These are phyloP conservation scores for Caerostris extrusa DNA, from an alignment of 1,140 invertebrate genomes.

Conservation along the genomic window DNA sequence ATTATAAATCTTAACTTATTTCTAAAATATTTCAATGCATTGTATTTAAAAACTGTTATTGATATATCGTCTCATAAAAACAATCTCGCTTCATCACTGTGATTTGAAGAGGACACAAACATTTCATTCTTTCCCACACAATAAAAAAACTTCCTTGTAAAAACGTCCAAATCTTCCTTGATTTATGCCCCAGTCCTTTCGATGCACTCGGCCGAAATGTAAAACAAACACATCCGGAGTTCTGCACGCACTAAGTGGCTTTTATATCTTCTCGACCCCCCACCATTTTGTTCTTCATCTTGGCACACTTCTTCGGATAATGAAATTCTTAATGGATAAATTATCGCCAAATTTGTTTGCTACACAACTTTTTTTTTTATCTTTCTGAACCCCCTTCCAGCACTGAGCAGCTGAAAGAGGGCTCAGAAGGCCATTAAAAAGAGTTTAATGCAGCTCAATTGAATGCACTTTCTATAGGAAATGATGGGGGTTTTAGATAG, in stretches of 20 bases:
- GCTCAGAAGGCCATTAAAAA: background rate
- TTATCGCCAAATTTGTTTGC: constrained; percentile 60
- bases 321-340: constrained; percentile 66
- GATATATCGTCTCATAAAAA: too few species aligned
- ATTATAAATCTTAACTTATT: too few species aligned
- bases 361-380: background rate
- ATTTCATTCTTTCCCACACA: background rate
- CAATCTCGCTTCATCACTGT: too few species aligned
- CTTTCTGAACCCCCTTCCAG: background rate
- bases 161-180: background rate
- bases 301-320: constrained; percentile 18
- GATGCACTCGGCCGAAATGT: constrained; percentile 7
- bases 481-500: too few species aligned
- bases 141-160: background rate
- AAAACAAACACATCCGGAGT: constrained; percentile 4
- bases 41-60: too few species aligned
- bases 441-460: too few species aligned
- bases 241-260: constrained; percentile 34
- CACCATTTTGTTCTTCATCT: background rate
- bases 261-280: background rate
- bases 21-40: too few species aligned
- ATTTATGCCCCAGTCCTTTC: background rate
- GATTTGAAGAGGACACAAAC: background rate
- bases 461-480: too few species aligned
- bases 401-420: background rate